A percentile compares a stretch with the other conserved stretches of the same genome.
These are phyloP conservation scores for Coremacera marginata DNA, from an alignment of 2,888 invertebrate species.

Conservation along the genomic window DNA sequence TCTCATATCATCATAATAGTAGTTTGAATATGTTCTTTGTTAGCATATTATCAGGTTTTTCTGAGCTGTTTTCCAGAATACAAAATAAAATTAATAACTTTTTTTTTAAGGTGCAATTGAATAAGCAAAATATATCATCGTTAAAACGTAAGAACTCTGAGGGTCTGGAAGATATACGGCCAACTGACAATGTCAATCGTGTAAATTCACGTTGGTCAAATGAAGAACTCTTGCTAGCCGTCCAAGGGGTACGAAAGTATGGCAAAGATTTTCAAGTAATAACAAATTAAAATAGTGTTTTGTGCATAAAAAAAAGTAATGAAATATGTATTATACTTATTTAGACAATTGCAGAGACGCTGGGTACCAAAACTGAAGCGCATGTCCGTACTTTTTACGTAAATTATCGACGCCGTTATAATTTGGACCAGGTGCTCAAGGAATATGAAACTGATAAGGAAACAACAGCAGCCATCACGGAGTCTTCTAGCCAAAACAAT, in stretches of 20 bases:
- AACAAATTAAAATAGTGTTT: background rate
- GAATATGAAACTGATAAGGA: conserved; percentile 82
- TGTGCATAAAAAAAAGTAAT: too few relatives aligned
- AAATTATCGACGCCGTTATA: conserved; percentile 89
- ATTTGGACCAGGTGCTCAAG: conserved; percentile 86
- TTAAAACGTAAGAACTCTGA: conserved; percentile 80
- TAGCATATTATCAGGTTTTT: too few relatives aligned
- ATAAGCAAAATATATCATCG: conserved; percentile 91
- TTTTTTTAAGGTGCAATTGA: conserved; percentile 85
- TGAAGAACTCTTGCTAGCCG: conserved; percentile 91
- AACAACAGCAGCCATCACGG: conserved; percentile 43
- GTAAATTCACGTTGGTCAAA: conserved; percentile 92
- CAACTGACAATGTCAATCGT: conserved; percentile 76
- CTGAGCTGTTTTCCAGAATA: too few relatives aligned
- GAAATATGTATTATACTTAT: conserved; percentile 72
- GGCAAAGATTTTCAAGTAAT: conserved; percentile 87
- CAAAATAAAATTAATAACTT: background rate
- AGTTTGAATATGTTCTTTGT: too few relatives aligned
- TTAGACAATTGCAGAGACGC: conserved; percentile 92
- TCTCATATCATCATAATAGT: too few relatives aligned
- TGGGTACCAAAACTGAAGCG: conserved; percentile 94
- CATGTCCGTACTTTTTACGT: conserved; percentile 93
- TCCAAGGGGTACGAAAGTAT: conserved; percentile 87
- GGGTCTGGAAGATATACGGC: conserved; percentile 73
- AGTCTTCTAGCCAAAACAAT: conserved; percentile 29